phyloP scores from a whole-genome alignment of 2,797 vertebrate genomes.

The Notoglanidium macrostoma region DNA sequence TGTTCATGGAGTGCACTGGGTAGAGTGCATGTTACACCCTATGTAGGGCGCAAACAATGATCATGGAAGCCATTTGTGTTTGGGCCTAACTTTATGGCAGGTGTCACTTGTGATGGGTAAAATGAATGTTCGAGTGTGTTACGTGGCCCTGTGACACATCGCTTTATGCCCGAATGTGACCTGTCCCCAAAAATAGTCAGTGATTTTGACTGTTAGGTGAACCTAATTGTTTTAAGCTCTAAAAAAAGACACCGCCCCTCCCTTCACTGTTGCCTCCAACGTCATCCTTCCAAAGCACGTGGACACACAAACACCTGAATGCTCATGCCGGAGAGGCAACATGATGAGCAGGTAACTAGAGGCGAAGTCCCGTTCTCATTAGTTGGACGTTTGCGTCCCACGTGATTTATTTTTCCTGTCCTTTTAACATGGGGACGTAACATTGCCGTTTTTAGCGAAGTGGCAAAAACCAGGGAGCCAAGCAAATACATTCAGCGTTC shows the following conservation, averaged over 20 bases:
- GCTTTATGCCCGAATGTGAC: background rate
- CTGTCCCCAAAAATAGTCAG: background rate
- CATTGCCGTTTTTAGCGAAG: background rate
- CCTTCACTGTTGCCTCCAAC: background rate
- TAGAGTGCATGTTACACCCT: background rate
- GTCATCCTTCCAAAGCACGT: background rate
- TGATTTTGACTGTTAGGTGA: background rate
- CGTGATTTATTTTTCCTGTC: background rate
- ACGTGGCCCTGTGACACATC: background rate
- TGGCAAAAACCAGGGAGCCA: background rate
- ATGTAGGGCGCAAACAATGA: background rate
- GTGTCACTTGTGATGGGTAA: background rate
- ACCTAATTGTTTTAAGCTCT: background rate
- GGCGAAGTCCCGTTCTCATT: background rate
- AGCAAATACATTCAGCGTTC: background rate
- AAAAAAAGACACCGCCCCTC: background rate
- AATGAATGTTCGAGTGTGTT: background rate
- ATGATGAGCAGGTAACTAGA: background rate
- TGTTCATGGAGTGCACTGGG: background rate
- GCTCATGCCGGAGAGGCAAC: background rate
- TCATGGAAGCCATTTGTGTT: background rate
- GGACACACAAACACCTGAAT: background rate
- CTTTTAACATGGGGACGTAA: background rate
- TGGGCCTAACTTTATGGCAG: background rate
- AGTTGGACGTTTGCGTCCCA: background rate